phyloP scores from a whole-genome alignment of 2,888 invertebrate genomes.

The Metallyticus violacea region DNA sequence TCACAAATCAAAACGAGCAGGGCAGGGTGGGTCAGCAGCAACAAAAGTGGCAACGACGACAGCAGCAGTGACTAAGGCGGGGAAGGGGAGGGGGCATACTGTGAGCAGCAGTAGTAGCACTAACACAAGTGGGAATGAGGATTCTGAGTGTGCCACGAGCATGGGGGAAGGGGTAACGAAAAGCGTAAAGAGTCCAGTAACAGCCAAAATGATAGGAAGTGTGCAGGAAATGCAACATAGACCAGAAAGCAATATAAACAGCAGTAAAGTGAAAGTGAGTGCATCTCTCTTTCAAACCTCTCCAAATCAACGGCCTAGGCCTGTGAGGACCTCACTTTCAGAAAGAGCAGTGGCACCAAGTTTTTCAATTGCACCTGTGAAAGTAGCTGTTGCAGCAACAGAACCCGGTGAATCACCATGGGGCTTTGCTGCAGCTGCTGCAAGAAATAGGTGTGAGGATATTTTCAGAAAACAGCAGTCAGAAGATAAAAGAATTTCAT shows the following conservation, averaged over 20 bases:
- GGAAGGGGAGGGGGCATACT: conserved; percentile 15
- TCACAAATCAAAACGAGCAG: conserved; percentile 41
- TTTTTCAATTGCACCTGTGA: neutral
- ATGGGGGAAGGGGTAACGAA: conserved; percentile 11
- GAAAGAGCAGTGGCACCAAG: neutral
- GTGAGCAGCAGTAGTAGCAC: conserved; percentile 33
- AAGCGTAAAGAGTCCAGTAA: conserved; percentile 8
- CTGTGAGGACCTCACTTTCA: neutral
- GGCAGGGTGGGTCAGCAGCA: conserved; percentile 23
- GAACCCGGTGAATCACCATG: conserved; percentile 44
- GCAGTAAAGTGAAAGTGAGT: conserved; percentile 23
- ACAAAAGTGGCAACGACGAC: conserved; percentile 37
- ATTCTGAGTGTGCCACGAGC: conserved; percentile 22
- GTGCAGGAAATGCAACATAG: neutral
- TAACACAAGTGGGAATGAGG: conserved; percentile 24
- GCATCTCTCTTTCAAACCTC: conserved; percentile 23
- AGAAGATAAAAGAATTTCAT: neutral
- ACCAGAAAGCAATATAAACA: neutral
- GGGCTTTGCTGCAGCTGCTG: conserved; percentile 61
- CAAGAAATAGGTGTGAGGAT: conserved; percentile 34
- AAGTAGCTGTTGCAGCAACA: neutral
- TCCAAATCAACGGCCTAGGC: neutral
- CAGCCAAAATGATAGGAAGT: conserved; percentile 15
- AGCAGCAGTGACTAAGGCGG: conserved; percentile 23
- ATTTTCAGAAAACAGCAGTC: neutral